phyloP scores from a whole-genome alignment of 2,888 invertebrate genomes.

The Nemotelus pantherinus region DNA sequence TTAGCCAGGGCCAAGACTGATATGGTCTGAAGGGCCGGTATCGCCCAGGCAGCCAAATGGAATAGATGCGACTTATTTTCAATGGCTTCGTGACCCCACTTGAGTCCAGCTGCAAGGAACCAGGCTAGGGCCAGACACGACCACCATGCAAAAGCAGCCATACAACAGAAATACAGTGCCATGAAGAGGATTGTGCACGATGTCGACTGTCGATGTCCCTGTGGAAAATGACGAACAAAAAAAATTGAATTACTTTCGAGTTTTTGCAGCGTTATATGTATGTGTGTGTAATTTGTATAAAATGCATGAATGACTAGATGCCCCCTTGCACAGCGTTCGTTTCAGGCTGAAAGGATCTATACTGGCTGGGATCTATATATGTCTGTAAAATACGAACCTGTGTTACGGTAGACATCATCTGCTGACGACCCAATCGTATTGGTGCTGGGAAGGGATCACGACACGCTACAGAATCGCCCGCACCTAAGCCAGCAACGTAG shows the following conservation, averaged over 20 bases:
- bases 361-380: not conserved
- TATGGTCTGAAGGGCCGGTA: slow-evolving; percentile 95
- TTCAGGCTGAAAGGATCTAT: too few relatives aligned
- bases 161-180: slow-evolving; percentile 94
- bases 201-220: slow-evolving; percentile 65
- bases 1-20: slow-evolving; percentile 94
- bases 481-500: slow-evolving; percentile 86
- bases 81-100: slow-evolving; percentile 98
- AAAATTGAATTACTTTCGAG: not conserved
- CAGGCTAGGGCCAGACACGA: slow-evolving; percentile 94
- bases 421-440: slow-evolving; percentile 74
- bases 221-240: slow-evolving; percentile 39
- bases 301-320: slow-evolving; percentile 6
- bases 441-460: slow-evolving; percentile 81
- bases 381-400: slow-evolving; percentile 72
- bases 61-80: slow-evolving; percentile 97
- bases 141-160: slow-evolving; percentile 99
- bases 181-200: slow-evolving; percentile 94
- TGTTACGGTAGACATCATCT: slow-evolving; percentile 84
- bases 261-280: not conserved
- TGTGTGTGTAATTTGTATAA: not conserved
- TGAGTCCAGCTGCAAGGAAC: slow-evolving; percentile 95
- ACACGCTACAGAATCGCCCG: slow-evolving; percentile 85
- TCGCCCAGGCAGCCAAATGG: slow-evolving; percentile 97
- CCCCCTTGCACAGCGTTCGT: too few relatives aligned